Percentiles rank a stretch among this genome's conserved stretches.
Conservation (phyloP, 2,888 invertebrate genomes). For the Microdon myrmicae region DNA sequence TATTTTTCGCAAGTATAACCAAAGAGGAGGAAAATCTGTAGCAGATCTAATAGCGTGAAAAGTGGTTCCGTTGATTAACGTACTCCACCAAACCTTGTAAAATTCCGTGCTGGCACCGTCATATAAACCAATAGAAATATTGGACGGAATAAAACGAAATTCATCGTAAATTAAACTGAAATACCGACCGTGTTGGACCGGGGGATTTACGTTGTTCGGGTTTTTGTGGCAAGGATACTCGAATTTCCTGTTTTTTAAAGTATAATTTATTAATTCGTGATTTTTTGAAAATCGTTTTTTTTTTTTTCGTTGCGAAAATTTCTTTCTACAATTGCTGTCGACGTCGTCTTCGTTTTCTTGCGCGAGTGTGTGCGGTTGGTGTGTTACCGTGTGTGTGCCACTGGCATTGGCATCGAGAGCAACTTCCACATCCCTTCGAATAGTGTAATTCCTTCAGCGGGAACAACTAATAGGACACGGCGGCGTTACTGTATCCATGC, state of each 20-base stretch:
- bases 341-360: conserved; percentile 27
- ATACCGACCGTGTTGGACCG: too few species aligned
- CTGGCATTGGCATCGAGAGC: conserved; percentile 36
- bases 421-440: conserved; percentile 16
- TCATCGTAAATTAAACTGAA: too few species aligned
- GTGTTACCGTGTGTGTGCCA: conserved; percentile 42
- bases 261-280: conserved; percentile 39
- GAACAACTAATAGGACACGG: too few species aligned
- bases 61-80: conserved; percentile 45
- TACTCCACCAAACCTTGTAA: conserved; percentile 29
- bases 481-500: too few species aligned
- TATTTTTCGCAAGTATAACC: conserved; percentile 14
- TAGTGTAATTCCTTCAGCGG: too few species aligned
- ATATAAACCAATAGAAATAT: too few species aligned
- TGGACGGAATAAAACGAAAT: too few species aligned
- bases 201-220: too few species aligned
- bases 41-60: conserved; percentile 34
- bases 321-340: conserved; percentile 34
- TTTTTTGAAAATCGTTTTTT: too few species aligned
- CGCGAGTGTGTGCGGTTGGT: conserved; percentile 38
- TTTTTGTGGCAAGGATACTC: conserved; percentile 28
- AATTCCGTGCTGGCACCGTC: conserved; percentile 35
- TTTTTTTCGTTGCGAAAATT: conserved; percentile 47
- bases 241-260: conserved; percentile 40
- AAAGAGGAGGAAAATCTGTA: conserved; percentile 28